Evolutionary conservation across 2,797 vertebrate genomes (phyloP).

Genomic region (Lacerta viridis): DNA sequence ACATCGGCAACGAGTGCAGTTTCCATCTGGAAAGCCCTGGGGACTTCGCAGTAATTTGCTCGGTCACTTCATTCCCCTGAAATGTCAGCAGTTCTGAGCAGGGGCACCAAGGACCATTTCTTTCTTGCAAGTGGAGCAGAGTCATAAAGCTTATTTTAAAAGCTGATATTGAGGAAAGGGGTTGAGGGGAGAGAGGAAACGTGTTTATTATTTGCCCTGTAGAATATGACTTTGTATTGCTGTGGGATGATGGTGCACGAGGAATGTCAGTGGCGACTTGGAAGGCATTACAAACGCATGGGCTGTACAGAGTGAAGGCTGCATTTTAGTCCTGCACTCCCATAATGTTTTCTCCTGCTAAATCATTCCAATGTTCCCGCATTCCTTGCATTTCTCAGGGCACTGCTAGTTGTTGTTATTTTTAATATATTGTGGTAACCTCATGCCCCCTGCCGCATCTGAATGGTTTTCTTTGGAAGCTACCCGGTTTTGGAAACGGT

Average conservation of each 20-base stretch:
- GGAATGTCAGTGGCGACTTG: not conserved
- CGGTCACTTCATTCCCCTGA: not conserved
- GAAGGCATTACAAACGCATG: not conserved
- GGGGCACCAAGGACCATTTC: not conserved
- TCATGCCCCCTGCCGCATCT: not conserved
- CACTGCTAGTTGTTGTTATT: not conserved
- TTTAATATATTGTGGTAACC: conserved; percentile 37
- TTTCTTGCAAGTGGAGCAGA: not conserved
- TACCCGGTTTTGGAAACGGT: not conserved
- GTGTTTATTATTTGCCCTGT: not conserved
- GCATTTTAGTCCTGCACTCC: not conserved
- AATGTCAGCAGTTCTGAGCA: not conserved
- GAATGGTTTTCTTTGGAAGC: conserved; percentile 5
- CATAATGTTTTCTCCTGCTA: conserved; percentile 14
- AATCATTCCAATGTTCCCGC: not conserved
- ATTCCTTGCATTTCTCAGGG: conserved; percentile 17
- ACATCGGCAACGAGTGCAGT: no score
- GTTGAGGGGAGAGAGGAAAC: not conserved
- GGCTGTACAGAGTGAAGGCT: not conserved
- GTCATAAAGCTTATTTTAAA: not conserved
- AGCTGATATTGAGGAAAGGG: not conserved
- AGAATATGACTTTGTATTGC: not conserved
- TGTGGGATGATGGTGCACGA: not conserved
- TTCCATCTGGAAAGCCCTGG: conserved; percentile 1
- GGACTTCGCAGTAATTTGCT: not conserved